Conservation (phyloP, 2,888 invertebrate species). For the Cactoblastis cactorum region DNA sequence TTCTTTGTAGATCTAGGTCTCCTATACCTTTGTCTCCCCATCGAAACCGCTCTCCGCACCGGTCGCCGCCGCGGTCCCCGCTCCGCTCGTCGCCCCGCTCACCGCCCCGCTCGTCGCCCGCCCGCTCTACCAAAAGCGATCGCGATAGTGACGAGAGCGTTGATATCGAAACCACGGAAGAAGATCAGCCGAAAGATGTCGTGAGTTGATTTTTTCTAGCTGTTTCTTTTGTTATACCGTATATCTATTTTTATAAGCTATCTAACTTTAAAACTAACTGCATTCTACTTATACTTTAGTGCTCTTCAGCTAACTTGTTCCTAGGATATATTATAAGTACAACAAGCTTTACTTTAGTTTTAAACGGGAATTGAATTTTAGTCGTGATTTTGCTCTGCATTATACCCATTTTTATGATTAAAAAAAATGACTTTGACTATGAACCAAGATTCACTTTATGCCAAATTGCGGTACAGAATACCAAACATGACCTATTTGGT, state of each 20-base stretch:
- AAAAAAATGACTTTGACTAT: too few relatives aligned
- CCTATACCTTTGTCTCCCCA: constrained; percentile 49
- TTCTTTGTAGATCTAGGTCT: constrained; percentile 33
- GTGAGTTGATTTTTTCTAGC: constrained; percentile 47
- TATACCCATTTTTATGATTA: too few relatives aligned
- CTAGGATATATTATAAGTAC: too few relatives aligned
- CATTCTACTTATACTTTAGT: too few relatives aligned
- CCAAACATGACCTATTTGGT: too few relatives aligned
- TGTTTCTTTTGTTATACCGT: background rate
- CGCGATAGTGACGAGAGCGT: constrained; percentile 90
- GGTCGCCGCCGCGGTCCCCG: constrained; percentile 47
- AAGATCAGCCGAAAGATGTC: constrained; percentile 75
- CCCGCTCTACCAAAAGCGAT: constrained; percentile 68
- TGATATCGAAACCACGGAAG: constrained; percentile 92
- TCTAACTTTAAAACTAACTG: too few relatives aligned
- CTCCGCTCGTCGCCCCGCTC: constrained; percentile 44
- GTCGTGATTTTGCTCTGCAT: too few relatives aligned
- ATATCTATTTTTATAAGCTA: background rate
- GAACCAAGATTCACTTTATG: too few relatives aligned
- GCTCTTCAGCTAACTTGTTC: too few relatives aligned
- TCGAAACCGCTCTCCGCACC: constrained; percentile 38
- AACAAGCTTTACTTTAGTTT: too few relatives aligned
- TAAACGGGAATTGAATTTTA: too few relatives aligned
- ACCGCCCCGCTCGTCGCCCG: constrained; percentile 47
- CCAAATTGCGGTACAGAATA: too few relatives aligned